phyloP scores from a whole-genome alignment of 2,113 vertebrate genomes.

The Sapajus apella region DNA sequence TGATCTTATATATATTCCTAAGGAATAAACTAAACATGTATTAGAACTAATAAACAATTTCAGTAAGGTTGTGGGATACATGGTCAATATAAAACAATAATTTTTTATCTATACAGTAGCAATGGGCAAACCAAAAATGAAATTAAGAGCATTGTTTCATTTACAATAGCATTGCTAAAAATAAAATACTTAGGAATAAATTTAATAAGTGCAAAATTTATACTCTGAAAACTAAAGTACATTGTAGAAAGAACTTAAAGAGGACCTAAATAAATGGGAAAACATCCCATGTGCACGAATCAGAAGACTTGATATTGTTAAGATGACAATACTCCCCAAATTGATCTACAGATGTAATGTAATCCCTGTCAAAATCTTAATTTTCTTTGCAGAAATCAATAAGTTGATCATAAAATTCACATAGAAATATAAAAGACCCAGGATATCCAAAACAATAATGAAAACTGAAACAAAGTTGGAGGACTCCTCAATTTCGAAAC shows the following conservation, averaged over 20 bases:
- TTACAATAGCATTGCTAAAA: not conserved
- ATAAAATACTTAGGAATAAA: not conserved
- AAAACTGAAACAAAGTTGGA: not conserved
- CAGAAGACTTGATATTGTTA: not conserved
- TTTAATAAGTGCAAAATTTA: not conserved
- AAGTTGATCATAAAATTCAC: conserved; percentile 9
- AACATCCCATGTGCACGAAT: not conserved
- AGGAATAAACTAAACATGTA: not conserved
- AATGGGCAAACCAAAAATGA: conserved; percentile 9
- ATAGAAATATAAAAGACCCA: not conserved
- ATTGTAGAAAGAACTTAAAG: not conserved
- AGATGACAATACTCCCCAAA: not conserved
- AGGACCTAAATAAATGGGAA: not conserved
- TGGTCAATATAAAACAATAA: not conserved
- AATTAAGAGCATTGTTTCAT: not conserved
- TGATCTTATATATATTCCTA: not conserved
- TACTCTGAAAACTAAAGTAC: not conserved
- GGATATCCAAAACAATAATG: not conserved
- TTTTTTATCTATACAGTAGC: not conserved
- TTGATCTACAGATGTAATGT: not conserved
- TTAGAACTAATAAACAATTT: not conserved
- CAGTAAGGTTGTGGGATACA: not conserved
- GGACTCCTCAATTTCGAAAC: not conserved
- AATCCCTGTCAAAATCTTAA: not conserved
- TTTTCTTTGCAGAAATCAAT: not conserved